Base-by-base conservation (phyloP, 2,113 vertebrate genomes). In the Dipodomys stephensi region DNA sequence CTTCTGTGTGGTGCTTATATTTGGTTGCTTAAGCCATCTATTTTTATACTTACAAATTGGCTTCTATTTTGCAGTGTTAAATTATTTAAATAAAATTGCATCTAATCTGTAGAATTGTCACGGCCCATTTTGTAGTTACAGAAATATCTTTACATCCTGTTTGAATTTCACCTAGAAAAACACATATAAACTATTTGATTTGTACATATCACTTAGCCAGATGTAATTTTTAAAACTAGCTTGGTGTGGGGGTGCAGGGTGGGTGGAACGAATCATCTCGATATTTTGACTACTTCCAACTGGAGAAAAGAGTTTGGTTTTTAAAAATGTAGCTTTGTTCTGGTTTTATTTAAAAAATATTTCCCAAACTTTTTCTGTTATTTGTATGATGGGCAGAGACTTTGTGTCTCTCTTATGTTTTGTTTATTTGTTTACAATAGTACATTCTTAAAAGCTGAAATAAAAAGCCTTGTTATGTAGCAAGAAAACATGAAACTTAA, bases 11-110 rank as follows among this genome's bases (percentile, higher is more conserved):
- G 49, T 95, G 84, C 81, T 90, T 96, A 57, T 81, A 44, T 95
- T 67, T 97, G 73, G 73, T 87, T 92, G 82, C 95, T 39, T 94
- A 97, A 96, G 96, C 83, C 88, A 87, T 91, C 74, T 98, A 97
- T 98, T 98, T 98, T 98, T 98, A 83, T 98, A 97, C 93, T 94
- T 96, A 87, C 57, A 80, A 71, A 94, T 95, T 88, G 96, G 73
- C 19, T 97, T 57, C 13, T 93, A 89, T 90, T 94, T 25, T 97
- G 90, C 90, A 90, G 53, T 96, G 81, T 97, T 95, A 96, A 88
- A 88, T 96, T 97, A 95, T 95, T 91, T 96, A 97, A 97, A 96
- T 96, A 97, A 97, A 97, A 46, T 79, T 95, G 90, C 93, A 78
- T 97, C 39, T 96, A 65, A 67, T 92, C 77, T 84, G 22, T 96